Evolutionary conservation across 2,113 vertebrate species (phyloP).

Genomic region (Mus spicilegus): DNA sequence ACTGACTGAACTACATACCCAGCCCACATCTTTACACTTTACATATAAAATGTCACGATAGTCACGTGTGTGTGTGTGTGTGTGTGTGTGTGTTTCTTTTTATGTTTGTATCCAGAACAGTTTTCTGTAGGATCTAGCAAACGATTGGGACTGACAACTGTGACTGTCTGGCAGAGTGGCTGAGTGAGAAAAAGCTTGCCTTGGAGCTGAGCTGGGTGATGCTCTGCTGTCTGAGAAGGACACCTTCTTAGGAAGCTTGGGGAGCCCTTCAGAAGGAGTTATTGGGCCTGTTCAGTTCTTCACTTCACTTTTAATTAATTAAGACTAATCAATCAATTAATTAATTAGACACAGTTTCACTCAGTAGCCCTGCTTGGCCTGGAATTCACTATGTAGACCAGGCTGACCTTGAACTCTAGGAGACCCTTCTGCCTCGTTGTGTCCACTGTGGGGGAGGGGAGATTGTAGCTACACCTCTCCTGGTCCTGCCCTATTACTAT

Average conservation of each 20-base stretch:
- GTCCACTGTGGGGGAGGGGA: not conserved
- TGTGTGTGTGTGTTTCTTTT: not conserved
- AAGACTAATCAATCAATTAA: not conserved
- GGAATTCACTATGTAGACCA: not conserved
- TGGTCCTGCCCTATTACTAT: not conserved
- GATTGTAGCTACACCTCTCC: not conserved
- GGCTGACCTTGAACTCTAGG: not conserved
- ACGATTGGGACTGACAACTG: not conserved
- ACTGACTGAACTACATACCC: not conserved
- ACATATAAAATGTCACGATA: not conserved
- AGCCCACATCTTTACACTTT: not conserved
- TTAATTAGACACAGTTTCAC: not conserved
- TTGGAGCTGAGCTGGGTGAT: not conserved
- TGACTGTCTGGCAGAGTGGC: not conserved
- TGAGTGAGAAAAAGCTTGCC: not conserved
- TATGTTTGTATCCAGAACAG: not conserved
- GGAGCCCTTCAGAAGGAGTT: not conserved
- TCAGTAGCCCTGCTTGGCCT: not conserved
- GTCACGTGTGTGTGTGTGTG: not conserved
- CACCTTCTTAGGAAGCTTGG: not conserved
- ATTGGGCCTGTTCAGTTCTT: not conserved
- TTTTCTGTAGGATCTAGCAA: conserved; percentile 10
- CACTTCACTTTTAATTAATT: too few relatives aligned
- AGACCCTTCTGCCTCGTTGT: not conserved
- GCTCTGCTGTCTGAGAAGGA: not conserved